Conservation (phyloP, 2,113 vertebrate genomes). For the Neotoma lepida region DNA sequence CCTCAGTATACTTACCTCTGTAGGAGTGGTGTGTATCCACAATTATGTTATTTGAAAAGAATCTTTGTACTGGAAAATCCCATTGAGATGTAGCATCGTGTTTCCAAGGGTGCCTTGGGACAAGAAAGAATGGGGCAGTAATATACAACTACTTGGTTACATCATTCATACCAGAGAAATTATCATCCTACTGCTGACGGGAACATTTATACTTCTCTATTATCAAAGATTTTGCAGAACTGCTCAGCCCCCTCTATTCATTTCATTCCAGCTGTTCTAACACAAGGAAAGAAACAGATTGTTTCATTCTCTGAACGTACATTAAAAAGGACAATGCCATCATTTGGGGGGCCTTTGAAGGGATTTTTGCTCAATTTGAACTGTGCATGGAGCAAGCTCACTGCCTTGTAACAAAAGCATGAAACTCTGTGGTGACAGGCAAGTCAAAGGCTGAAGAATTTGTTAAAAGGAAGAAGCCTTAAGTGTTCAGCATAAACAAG, state of each 20-base stretch:
- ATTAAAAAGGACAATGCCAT: slow-evolving; percentile 73
- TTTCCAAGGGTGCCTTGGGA: slow-evolving; percentile 79
- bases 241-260: slow-evolving; percentile 72
- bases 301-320: slow-evolving; percentile 66
- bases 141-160: slow-evolving; percentile 75
- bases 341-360: slow-evolving; percentile 69
- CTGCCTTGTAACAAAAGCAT: slow-evolving; percentile 76
- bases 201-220: slow-evolving; percentile 77
- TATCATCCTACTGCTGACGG: slow-evolving; percentile 75
- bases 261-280: slow-evolving; percentile 80
- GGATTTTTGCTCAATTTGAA: slow-evolving; percentile 70
- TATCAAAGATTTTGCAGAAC: slow-evolving; percentile 77
- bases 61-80: slow-evolving; percentile 80
- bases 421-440: slow-evolving; percentile 66
- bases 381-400: slow-evolving; percentile 78
- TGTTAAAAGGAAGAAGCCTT: slow-evolving; percentile 73
- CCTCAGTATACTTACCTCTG: slow-evolving; percentile 78
- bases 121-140: slow-evolving; percentile 75
- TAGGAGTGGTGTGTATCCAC: slow-evolving; percentile 75
- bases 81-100: slow-evolving; percentile 74
- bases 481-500: slow-evolving; percentile 70
- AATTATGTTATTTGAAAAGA: slow-evolving; percentile 80
- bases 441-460: slow-evolving; percentile 75
- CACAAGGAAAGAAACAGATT: slow-evolving; percentile 69
- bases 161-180: slow-evolving; percentile 80